phyloP scores from a whole-genome alignment of 2,797 vertebrate genomes.

The Octomys mimax region DNA sequence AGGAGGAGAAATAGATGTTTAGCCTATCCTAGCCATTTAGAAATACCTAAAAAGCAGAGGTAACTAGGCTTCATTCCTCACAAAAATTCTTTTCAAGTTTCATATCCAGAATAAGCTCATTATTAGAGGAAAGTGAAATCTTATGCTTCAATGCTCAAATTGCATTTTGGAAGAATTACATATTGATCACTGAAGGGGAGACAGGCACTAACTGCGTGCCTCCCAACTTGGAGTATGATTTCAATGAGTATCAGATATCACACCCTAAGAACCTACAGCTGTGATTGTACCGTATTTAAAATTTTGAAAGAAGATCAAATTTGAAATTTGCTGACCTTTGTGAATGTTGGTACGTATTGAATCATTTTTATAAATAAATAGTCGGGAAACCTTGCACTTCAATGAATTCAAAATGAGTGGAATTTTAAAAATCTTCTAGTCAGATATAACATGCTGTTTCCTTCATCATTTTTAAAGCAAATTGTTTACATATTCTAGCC shows the following conservation, averaged over 20 bases:
- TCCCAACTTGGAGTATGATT: not conserved
- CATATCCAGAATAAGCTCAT: conserved; percentile 47
- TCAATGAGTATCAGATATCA: not conserved
- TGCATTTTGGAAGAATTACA: conserved; percentile 41
- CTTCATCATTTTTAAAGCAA: not conserved
- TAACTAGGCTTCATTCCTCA: conserved; percentile 27
- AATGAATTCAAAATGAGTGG: not conserved
- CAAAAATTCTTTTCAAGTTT: conserved; percentile 50
- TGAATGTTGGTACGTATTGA: not conserved
- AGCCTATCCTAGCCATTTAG: conserved; percentile 31
- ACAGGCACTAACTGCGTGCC: not conserved
- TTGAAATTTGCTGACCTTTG: not conserved
- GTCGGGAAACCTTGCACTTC: not conserved
- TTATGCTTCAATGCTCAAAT: conserved; percentile 6
- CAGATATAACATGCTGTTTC: not conserved
- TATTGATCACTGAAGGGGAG: conserved; percentile 37
- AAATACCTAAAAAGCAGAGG: conserved; percentile 55
- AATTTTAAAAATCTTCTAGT: not conserved
- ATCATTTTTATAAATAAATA: not conserved
- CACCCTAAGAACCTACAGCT: not conserved
- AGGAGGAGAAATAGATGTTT: conserved; percentile 3
- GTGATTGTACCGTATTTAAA: not conserved
- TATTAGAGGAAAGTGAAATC: conserved; percentile 54
- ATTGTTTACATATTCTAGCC: not conserved
- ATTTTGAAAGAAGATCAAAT: not conserved